phyloP scores from a whole-genome alignment of 2,113 vertebrate species.

The Phainopepla nitens region DNA sequence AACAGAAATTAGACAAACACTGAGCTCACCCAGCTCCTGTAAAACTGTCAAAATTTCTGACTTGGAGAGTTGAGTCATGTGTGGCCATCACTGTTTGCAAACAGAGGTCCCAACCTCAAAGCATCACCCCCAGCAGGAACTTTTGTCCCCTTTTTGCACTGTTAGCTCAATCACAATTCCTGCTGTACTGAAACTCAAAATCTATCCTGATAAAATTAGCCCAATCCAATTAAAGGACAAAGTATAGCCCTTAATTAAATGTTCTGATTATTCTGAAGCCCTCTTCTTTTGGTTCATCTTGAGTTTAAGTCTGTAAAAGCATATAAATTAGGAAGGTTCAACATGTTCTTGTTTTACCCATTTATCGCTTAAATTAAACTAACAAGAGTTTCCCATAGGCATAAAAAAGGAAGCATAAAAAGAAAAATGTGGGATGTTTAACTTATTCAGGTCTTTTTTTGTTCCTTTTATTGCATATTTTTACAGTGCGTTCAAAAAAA shows the following conservation, averaged over 20 bases:
- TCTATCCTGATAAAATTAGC: constrained; percentile 61
- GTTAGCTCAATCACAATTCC: not conserved
- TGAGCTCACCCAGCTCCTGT: not conserved
- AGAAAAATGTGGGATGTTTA: constrained; percentile 29
- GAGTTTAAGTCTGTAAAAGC: constrained; percentile 30
- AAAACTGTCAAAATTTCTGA: not conserved
- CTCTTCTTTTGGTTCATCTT: not conserved
- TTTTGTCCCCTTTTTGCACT: not conserved
- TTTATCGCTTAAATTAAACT: not conserved
- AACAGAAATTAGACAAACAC: not conserved
- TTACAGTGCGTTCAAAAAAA: not conserved
- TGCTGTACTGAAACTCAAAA: not conserved
- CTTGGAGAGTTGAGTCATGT: not conserved
- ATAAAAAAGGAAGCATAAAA: not conserved
- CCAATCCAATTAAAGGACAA: constrained; percentile 47
- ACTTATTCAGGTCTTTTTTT: constrained; percentile 13
- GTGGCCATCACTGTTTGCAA: not conserved
- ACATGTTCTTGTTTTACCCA: not conserved
- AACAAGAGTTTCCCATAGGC: not conserved
- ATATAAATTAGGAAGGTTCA: not conserved
- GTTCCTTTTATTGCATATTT: not conserved
- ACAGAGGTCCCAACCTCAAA: not conserved
- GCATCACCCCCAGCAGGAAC: not conserved
- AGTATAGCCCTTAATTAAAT: constrained; percentile 53
- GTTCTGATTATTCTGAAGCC: constrained; percentile 28